Evolutionary conservation across 2,113 vertebrate genomes (phyloP).

Genomic region (Chloroceryle aenea): DNA sequence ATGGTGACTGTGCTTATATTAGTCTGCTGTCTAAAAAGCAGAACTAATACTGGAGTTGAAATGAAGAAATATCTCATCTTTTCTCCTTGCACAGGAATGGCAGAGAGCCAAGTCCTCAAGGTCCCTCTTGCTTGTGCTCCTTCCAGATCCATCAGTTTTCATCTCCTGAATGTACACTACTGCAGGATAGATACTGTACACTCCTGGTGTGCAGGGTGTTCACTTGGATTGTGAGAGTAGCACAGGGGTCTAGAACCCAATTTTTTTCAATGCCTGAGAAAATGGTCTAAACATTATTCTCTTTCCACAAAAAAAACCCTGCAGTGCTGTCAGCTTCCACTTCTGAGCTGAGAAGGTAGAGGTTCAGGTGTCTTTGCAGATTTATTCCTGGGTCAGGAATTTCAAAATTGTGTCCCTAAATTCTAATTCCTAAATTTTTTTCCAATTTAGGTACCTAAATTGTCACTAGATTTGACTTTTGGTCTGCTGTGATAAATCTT

Average conservation of each 20-base stretch:
- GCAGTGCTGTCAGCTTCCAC: neutral
- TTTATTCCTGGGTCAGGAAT: neutral
- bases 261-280: neutral
- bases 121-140: neutral
- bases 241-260: fast-evolving
- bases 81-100: neutral
- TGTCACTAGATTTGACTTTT: neutral
- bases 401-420: neutral
- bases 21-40: neutral
- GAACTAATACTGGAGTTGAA: neutral
- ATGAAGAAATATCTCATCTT: neutral
- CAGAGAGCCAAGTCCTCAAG: neutral
- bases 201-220: neutral
- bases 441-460: neutral
- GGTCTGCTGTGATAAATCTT: neutral
- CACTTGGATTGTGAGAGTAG: neutral
- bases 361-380: neutral
- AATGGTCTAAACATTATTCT: neutral
- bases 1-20: neutral
- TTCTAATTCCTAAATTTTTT: neutral
- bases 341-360: neutral
- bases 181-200: neutral
- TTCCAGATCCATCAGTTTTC: neutral
- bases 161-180: neutral
- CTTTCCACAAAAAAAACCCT: neutral